These are phyloP conservation scores for Syngnathus scovelli DNA, from an alignment of 2,113 vertebrate genomes.

Conservation along the genomic window DNA sequence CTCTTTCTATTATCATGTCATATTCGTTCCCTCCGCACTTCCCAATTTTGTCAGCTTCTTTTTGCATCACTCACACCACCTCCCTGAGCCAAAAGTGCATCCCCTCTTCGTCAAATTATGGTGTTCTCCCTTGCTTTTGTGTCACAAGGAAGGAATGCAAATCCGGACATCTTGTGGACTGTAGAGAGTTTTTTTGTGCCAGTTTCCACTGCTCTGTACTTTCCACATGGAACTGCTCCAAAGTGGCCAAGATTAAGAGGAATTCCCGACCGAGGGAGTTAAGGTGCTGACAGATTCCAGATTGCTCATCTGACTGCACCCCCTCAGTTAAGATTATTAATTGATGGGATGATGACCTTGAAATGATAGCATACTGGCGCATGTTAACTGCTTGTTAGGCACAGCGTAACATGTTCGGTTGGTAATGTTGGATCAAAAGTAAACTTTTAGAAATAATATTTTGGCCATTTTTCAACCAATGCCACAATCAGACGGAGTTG, in stretches of 20 bases:
- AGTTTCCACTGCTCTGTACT: slow-evolving; percentile 90
- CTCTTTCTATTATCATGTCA: background rate
- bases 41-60: background rate
- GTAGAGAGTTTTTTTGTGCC: slow-evolving; percentile 76
- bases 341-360: slow-evolving; percentile 24
- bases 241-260: slow-evolving; percentile 80
- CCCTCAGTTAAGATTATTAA: slow-evolving; percentile 30
- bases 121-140: slow-evolving; percentile 82
- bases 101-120: slow-evolving; percentile 79
- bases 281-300: slow-evolving; percentile 86
- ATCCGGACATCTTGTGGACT: slow-evolving; percentile 83
- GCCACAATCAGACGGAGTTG: no score
- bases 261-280: slow-evolving; percentile 78
- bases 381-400: background rate
- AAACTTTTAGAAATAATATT: no score
- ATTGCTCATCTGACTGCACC: slow-evolving; percentile 65
- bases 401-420: background rate
- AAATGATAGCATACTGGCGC: background rate
- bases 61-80: slow-evolving; percentile 1
- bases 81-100: slow-evolving; percentile 33
- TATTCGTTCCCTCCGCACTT: background rate
- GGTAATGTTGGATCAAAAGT: background rate
- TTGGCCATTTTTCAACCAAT: no score
- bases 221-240: slow-evolving; percentile 90
- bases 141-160: slow-evolving; percentile 96